Conservation (phyloP, 2,888 invertebrate genomes). For the Synanthedon vespiformis region DNA sequence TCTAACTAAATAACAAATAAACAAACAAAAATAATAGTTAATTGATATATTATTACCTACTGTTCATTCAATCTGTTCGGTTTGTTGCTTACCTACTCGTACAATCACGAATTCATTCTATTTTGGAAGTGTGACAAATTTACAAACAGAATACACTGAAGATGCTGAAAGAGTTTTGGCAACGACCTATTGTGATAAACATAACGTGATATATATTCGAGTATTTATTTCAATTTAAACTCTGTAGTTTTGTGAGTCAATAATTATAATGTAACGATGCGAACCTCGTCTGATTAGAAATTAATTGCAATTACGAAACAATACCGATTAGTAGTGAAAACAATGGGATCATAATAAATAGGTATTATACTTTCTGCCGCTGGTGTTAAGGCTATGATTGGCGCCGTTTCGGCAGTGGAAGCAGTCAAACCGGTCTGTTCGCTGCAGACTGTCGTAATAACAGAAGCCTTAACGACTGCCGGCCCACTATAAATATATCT, state of each 20-base stretch:
- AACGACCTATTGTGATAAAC: conserved; percentile 22
- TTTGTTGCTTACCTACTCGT: neutral
- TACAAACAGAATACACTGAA: conserved; percentile 16
- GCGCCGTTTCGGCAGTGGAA: conserved; percentile 43
- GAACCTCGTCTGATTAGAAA: conserved; percentile 19
- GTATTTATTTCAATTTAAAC: no score
- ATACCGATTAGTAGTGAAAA: conserved; percentile 27
- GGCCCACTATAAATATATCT: conserved; percentile 48
- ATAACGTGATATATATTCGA: conserved; percentile 21
- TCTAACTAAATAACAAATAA: no score
- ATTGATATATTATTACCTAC: no score
- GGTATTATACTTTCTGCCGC: conserved; percentile 15
- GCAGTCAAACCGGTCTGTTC: conserved; percentile 46
- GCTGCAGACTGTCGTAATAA: conserved; percentile 33
- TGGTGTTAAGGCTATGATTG: conserved; percentile 41
- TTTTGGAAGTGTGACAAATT: conserved; percentile 32
- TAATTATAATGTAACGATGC: no score
- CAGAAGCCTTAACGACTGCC: conserved; percentile 61
- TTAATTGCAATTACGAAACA: conserved; percentile 24
- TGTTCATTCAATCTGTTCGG: no score
- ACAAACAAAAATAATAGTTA: no score
- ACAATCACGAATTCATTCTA: conserved; percentile 6
- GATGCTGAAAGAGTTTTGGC: conserved; percentile 29
- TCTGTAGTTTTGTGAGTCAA: no score
- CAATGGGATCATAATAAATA: conserved; percentile 14